phyloP scores from a whole-genome alignment of 1,140 invertebrate genomes.

The Drosophila pseudoobscura region DNA sequence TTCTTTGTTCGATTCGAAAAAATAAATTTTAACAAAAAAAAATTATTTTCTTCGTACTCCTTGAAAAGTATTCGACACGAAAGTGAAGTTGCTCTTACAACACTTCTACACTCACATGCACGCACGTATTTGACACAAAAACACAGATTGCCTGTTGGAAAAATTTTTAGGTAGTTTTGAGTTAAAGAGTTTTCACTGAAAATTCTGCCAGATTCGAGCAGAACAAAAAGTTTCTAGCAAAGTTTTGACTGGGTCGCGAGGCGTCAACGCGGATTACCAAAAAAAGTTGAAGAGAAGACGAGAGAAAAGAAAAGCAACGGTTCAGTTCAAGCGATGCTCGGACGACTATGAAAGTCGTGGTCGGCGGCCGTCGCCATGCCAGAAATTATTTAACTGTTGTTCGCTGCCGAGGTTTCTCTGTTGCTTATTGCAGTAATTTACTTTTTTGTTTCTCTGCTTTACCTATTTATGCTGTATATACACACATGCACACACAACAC shows the following conservation, averaged over 20 bases:
- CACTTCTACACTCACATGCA: conserved; percentile 33
- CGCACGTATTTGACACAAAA: conserved; percentile 47
- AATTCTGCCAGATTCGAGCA: conserved; percentile 6
- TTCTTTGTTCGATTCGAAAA: conserved; percentile 1
- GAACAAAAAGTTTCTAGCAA: conserved; percentile 31
- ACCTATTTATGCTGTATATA: conserved; percentile 69
- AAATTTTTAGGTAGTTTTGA: conserved; percentile 39
- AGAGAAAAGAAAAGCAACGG: conserved; percentile 46
- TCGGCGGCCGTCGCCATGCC: conserved; percentile 41
- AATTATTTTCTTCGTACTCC: not conserved
- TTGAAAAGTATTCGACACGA: conserved; percentile 20
- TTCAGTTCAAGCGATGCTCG: conserved; percentile 22
- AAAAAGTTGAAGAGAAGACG: conserved; percentile 36
- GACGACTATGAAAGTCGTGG: conserved; percentile 48
- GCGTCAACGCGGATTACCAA: conserved; percentile 47
- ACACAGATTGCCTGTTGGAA: conserved; percentile 53
- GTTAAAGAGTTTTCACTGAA: conserved; percentile 32
- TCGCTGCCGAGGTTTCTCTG: conserved; percentile 37
- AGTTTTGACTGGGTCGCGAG: conserved; percentile 38
- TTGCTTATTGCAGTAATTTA: conserved; percentile 73
- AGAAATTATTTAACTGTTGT: conserved; percentile 67
- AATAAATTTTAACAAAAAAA: too few species aligned
- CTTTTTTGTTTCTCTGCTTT: conserved; percentile 46
- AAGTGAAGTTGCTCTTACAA: conserved; percentile 31
- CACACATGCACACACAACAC: conserved; percentile 31